phyloP scores from a whole-genome alignment of 1,140 invertebrate species.

The Ceratina japonica region DNA sequence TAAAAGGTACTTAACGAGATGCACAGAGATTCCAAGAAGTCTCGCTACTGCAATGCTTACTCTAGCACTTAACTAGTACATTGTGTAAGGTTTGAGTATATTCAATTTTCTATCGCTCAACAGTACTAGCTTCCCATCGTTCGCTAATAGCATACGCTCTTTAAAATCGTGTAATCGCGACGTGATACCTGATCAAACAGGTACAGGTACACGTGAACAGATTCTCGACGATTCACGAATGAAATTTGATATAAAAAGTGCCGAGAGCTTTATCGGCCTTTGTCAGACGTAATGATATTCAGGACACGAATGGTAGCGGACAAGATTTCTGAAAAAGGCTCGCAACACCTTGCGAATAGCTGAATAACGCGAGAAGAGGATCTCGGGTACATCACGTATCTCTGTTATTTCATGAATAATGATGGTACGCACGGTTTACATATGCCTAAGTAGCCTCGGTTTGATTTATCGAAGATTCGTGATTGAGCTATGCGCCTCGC shows the following conservation, averaged over 20 bases:
- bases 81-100: no score
- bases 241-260: neutral
- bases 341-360: neutral
- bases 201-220: no score
- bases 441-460: neutral
- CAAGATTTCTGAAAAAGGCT: neutral
- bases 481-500: neutral
- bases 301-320: neutral
- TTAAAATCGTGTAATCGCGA: no score
- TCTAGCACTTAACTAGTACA: no score
- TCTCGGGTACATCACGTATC: neutral
- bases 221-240: no score
- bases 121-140: no score
- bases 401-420: neutral
- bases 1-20: no score
- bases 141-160: no score
- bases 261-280: neutral
- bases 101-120: no score
- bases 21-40: no score
- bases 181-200: no score
- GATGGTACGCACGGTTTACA: neutral
- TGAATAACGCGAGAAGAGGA: neutral
- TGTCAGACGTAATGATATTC: neutral
- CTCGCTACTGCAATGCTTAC: no score
- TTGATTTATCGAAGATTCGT: neutral